These are phyloP conservation scores for Mylabris sibirica DNA, from an alignment of 2,888 invertebrate genomes.

Conservation along the genomic window DNA sequence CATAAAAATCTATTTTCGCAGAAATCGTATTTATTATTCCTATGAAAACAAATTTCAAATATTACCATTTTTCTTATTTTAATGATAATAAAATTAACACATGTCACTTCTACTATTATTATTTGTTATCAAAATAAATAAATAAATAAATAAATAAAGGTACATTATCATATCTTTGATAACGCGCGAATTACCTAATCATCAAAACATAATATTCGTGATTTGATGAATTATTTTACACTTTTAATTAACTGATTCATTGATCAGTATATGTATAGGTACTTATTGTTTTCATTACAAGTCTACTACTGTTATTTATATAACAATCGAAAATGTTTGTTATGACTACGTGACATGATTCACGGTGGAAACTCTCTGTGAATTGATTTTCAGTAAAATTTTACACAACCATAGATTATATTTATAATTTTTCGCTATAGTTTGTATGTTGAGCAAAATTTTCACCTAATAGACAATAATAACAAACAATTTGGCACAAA, in stretches of 20 bases:
- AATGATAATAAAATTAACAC: not conserved
- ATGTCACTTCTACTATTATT: too few species aligned
- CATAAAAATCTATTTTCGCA: not conserved
- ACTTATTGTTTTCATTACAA: too few species aligned
- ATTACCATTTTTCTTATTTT: not conserved
- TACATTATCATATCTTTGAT: not conserved
- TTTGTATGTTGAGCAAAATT: not conserved
- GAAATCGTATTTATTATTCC: not conserved
- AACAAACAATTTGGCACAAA: not conserved
- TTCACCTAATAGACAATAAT: not conserved
- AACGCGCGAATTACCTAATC: not conserved
- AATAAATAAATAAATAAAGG: not conserved
- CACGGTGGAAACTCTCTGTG: not conserved
- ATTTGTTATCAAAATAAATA: too few species aligned
- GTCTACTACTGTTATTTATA: too few species aligned
- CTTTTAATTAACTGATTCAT: too few species aligned
- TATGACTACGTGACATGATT: not conserved
- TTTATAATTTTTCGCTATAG: not conserved
- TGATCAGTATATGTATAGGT: too few species aligned
- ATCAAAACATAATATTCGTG: not conserved
- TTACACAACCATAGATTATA: not conserved
- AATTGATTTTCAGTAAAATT: conserved; percentile 1
- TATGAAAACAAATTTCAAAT: not conserved
- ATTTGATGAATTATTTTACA: too few species aligned
- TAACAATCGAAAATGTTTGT: not conserved